Conservation (phyloP, 2,888 invertebrate genomes). For the Adineta ricciae region DNA sequence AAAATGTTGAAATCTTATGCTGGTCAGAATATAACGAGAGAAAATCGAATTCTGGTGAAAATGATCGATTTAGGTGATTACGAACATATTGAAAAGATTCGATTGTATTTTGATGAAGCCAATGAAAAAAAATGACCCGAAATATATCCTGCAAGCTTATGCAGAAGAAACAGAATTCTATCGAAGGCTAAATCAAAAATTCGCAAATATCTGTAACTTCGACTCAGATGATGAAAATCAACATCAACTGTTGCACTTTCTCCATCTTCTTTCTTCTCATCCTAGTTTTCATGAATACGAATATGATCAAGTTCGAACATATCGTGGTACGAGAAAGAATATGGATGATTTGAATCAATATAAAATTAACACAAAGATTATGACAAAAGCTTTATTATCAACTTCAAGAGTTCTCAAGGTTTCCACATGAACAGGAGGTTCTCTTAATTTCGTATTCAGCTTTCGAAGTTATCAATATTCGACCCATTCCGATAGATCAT, state of each 20-base stretch:
- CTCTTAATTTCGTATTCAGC: background rate
- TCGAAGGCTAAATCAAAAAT: background rate
- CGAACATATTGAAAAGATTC: no score
- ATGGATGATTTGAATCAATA: background rate
- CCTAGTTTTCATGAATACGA: background rate
- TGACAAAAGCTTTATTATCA: slow-evolving; percentile 8
- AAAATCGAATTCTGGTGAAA: no score
- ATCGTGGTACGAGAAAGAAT: background rate
- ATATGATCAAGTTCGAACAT: background rate
- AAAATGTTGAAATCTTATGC: no score
- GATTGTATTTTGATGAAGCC: background rate
- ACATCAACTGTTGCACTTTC: background rate
- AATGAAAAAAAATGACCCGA: background rate
- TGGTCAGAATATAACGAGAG: no score
- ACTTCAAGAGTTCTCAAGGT: background rate
- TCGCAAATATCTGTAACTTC: background rate
- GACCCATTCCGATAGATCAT: background rate
- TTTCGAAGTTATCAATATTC: background rate
- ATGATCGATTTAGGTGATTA: no score
- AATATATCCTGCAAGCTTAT: background rate
- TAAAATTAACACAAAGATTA: background rate
- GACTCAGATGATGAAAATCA: background rate
- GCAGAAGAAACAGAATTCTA: background rate
- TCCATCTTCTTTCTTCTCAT: background rate
- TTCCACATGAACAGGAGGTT: background rate